phyloP scores from a whole-genome alignment of 2,113 vertebrate genomes.

The Muntiacus muntjak region DNA sequence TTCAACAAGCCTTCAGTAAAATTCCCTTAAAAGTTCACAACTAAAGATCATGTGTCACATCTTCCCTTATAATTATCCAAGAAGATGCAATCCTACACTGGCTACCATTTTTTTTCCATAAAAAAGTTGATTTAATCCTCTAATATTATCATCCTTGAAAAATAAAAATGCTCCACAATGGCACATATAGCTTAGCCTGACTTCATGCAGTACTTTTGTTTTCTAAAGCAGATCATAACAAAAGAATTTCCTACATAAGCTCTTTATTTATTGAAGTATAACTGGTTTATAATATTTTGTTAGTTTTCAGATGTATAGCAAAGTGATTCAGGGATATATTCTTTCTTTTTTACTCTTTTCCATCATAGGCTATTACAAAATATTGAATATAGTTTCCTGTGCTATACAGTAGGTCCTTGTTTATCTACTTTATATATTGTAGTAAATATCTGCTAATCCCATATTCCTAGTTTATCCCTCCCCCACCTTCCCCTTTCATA shows the following conservation, averaged over 20 bases:
- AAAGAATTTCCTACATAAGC: not conserved
- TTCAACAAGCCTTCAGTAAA: not conserved
- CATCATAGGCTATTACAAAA: not conserved
- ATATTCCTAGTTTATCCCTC: not conserved
- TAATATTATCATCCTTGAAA: not conserved
- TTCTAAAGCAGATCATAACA: not conserved
- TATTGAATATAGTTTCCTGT: not conserved
- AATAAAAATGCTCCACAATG: not conserved
- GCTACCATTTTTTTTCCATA: not conserved
- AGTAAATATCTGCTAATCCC: not conserved
- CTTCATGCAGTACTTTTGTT: not conserved
- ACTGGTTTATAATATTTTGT: not conserved
- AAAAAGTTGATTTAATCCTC: not conserved
- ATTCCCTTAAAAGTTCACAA: not conserved
- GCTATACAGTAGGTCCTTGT: not conserved
- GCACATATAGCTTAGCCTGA: not conserved
- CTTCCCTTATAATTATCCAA: not conserved
- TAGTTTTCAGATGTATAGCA: not conserved
- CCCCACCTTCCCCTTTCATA: not conserved
- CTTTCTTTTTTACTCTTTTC: not conserved
- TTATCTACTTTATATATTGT: not conserved
- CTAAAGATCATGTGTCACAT: not conserved
- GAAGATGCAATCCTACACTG: not conserved
- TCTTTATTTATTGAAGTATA: not conserved
- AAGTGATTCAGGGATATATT: not conserved